These are phyloP conservation scores for Mastomys natalensis DNA, from an alignment of 2,113 vertebrate genomes.

Conservation along the genomic window DNA sequence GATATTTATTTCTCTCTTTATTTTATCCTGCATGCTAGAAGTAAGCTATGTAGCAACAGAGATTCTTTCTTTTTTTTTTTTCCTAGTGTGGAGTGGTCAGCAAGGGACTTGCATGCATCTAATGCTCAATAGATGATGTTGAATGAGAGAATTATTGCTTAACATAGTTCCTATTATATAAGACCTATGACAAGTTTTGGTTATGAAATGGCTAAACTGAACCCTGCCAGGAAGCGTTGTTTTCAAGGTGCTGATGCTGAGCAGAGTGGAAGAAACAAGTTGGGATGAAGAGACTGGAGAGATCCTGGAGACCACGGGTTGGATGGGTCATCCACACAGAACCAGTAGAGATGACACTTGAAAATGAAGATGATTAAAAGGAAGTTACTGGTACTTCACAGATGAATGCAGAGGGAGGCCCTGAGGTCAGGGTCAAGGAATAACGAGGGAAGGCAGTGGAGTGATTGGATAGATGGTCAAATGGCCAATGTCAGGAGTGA, in stretches of 20 bases:
- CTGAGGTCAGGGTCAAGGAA: too few relatives aligned
- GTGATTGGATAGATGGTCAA: neutral
- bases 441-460: neutral
- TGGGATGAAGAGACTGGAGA: neutral
- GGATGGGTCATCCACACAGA: neutral
- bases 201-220: neutral
- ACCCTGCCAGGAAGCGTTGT: neutral
- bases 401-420: neutral
- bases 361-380: neutral
- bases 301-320: neutral
- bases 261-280: neutral
- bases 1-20: neutral
- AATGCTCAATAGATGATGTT: neutral
- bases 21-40: neutral
- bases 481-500: neutral
- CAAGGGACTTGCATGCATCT: neutral
- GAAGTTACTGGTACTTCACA: neutral
- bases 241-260: neutral
- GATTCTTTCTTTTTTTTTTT: neutral
- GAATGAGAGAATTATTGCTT: neutral
- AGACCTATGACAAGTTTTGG: neutral
- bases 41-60: neutral
- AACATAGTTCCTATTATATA: neutral
- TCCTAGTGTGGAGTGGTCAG: neutral
- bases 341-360: neutral